Evolutionary conservation across 2,888 invertebrate species (phyloP), one percentile per base, ranked within the genome.

Genomic region (Tipula lateralis): DNA sequence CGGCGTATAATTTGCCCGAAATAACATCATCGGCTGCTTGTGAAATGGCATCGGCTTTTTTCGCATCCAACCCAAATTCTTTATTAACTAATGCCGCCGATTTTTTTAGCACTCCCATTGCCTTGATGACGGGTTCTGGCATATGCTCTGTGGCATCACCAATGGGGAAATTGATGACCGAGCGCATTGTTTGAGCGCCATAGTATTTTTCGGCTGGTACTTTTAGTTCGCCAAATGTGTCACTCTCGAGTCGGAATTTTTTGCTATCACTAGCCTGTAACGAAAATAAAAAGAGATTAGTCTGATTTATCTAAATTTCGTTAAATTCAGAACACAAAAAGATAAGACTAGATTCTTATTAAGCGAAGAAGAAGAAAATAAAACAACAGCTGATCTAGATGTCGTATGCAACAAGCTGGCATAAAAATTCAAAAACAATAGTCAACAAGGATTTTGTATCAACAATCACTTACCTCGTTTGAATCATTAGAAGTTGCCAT

Each of bases 81-180:
- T 95, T 94, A 90, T 99, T 99, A 0, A 98, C 98, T 88, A 95
- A 93, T 1, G 99, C 99, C 1, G 99, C 98, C n/a, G 99, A 98
- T 91, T 98, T 98, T 89, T 99, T 99, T 87, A 99, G 90, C 84
- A 98, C 95, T 36, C 99, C 99, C 93, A 99, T 96, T 0, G 98
- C 99, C 84, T 95, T 93, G 85, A 99, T 96, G 0, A 99, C 95
- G 13, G 97, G 96, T 87, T 95, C 93, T 86, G 99, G 99, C 99
- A 99, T 99, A 86, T 96, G 93, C 91, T 99, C 99, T 85, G 94
- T 93, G 85, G 93, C 91, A 19, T 97, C 99, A 29, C 99, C 99
- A 89, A 99, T 99, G 82, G 98, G 96, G 91, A 99, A 99, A 91
- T 99, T 99, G 89, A 97, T 95, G 86, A 96, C 93, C 3, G 99